These are phyloP conservation scores for Chymomyza amoena DNA, from an alignment of 2,888 invertebrate genomes.

Conservation along the genomic window DNA sequence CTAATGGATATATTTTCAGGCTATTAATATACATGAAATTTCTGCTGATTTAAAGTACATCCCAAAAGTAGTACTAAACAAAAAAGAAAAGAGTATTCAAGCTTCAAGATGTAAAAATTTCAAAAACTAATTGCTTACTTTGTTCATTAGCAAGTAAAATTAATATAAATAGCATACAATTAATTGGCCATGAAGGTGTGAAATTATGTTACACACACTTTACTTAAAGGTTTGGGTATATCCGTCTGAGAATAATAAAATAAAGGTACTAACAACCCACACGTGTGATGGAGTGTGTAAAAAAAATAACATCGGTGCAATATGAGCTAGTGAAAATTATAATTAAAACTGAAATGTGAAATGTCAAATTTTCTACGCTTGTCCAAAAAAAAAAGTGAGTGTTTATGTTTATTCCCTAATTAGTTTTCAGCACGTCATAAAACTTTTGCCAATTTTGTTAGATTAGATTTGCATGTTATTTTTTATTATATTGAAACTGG, in stretches of 20 bases:
- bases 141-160: slow-evolving; percentile 16
- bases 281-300: neutral
- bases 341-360: neutral
- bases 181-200: slow-evolving; percentile 36
- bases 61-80: neutral
- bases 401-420: neutral
- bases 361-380: neutral
- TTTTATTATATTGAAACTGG: neutral
- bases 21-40: too few relatives aligned
- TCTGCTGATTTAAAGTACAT: too few relatives aligned
- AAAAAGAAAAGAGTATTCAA: neutral
- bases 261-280: neutral
- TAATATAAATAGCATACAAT: slow-evolving; percentile 10
- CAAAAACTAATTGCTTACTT: slow-evolving; percentile 8
- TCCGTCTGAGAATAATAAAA: neutral
- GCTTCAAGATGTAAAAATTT: neutral
- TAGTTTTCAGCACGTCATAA: neutral
- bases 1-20: too few relatives aligned
- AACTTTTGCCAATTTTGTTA: neutral
- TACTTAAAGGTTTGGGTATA: neutral
- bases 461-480: neutral
- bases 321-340: neutral
- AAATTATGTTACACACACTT: slow-evolving; percentile 12
- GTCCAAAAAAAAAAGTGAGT: neutral
- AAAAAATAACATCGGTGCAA: neutral